These are phyloP conservation scores for Tokudaia tokunoshimensis DNA, from an alignment of 2,797 vertebrate genomes.

Conservation along the genomic window DNA sequence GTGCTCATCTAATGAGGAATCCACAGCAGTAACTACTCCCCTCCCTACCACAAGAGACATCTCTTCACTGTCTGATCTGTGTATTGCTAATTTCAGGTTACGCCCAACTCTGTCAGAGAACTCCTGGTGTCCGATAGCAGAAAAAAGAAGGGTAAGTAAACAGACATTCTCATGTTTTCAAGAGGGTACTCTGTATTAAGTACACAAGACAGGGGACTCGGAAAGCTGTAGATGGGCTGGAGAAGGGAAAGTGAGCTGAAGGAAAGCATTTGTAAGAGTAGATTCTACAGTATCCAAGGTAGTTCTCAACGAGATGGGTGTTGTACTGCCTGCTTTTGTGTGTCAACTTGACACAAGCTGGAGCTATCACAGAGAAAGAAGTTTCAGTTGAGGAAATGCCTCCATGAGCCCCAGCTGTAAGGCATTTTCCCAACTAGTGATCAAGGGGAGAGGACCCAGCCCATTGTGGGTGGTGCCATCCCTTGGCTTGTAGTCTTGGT, in stretches of 20 bases:
- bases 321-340: background rate
- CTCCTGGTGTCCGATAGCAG: slow-evolving; percentile 23
- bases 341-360: too few species aligned
- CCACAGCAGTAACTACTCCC: background rate
- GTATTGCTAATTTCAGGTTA: background rate
- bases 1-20: background rate
- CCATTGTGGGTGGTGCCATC: too few species aligned
- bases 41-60: background rate
- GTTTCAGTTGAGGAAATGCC: too few species aligned
- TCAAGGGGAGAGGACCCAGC: too few species aligned
- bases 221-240: background rate
- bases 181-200: slow-evolving; percentile 52
- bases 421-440: too few species aligned
- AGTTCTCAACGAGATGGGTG: slow-evolving; percentile 54
- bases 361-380: too few species aligned
- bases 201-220: background rate
- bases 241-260: slow-evolving; percentile 46
- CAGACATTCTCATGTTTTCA: slow-evolving; percentile 33
- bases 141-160: slow-evolving; percentile 26
- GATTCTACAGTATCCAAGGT: slow-evolving; percentile 69
- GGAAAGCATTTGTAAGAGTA: slow-evolving; percentile 73
- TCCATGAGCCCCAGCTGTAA: too few species aligned
- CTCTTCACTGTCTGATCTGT: background rate
- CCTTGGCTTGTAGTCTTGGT: too few species aligned
- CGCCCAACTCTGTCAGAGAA: background rate